Evolutionary conservation across 2,888 invertebrate genomes (phyloP).

Genomic region (Unio delphinus): DNA sequence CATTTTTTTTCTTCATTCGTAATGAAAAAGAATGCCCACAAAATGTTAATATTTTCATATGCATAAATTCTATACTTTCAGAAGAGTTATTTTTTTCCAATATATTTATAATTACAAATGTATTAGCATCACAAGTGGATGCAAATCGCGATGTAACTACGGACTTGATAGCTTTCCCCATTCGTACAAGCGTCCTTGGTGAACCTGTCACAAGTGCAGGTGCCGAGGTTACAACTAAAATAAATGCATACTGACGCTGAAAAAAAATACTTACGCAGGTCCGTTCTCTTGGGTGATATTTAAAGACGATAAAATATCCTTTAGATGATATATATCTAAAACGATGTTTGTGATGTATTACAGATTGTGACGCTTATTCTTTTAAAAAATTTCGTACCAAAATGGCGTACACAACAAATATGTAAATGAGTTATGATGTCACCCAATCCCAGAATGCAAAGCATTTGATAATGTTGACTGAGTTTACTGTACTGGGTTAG

Average conservation of each 20-base stretch:
- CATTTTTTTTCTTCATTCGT: too few relatives aligned
- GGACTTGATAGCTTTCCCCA: conserved; percentile 12
- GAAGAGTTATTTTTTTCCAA: too few relatives aligned
- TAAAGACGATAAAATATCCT: conserved; percentile 51
- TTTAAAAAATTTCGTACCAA: conserved; percentile 40
- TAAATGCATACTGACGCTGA: conserved; percentile 5
- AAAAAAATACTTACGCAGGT: conserved; percentile 63
- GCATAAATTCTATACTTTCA: too few relatives aligned
- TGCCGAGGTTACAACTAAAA: conserved; percentile 10
- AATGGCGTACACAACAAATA: conserved; percentile 64
- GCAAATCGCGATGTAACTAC: too few relatives aligned
- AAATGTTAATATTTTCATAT: too few relatives aligned
- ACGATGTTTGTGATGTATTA: conserved; percentile 57
- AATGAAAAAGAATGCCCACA: too few relatives aligned
- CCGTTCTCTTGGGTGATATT: conserved; percentile 65
- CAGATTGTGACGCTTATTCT: conserved; percentile 30
- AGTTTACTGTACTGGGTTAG: too few relatives aligned
- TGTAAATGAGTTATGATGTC: conserved; percentile 66
- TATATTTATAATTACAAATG: too few relatives aligned
- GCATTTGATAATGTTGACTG: background rate
- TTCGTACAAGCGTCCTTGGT: conserved; percentile 22
- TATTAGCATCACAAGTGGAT: too few relatives aligned
- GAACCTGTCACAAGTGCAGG: conserved; percentile 13
- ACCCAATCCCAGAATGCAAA: conserved; percentile 53
- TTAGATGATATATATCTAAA: conserved; percentile 27